Evolutionary conservation across 2,113 vertebrate genomes (phyloP).

Genomic region (Cyanistes caeruleus): DNA sequence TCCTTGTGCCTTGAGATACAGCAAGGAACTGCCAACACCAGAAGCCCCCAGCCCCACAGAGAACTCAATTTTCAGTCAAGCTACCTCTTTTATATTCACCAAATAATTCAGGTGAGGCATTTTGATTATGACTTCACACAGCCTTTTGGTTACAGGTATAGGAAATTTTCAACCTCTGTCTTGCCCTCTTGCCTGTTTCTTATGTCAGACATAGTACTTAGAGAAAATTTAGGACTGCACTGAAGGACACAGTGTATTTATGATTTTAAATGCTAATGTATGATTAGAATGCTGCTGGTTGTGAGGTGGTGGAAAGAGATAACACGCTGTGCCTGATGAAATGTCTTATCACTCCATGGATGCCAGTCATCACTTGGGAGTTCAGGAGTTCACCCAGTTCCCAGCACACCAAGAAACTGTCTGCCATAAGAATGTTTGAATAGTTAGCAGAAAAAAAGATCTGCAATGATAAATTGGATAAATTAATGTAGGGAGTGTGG

Average conservation of each 20-base stretch:
- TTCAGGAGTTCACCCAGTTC: background rate
- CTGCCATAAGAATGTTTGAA: background rate
- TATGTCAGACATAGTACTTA: background rate
- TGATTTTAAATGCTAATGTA: background rate
- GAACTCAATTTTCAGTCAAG: background rate
- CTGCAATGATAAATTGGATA: background rate
- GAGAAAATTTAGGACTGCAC: background rate
- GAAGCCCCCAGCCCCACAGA: background rate
- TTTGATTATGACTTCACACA: background rate
- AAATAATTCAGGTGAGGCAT: background rate
- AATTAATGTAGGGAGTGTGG: background rate
- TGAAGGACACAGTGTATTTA: background rate
- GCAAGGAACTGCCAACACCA: background rate
- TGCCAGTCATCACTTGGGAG: background rate
- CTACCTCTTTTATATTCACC: background rate
- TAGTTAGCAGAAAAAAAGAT: background rate
- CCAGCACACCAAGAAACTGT: background rate
- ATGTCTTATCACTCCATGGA: background rate
- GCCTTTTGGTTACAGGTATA: background rate
- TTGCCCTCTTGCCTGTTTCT: background rate
- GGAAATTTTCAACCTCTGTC: background rate
- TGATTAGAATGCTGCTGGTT: background rate
- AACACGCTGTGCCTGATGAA: background rate
- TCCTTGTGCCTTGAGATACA: background rate
- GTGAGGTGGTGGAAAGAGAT: background rate